These are phyloP conservation scores for Pemphredon lugubris DNA, from an alignment of 2,888 invertebrate genomes.

Conservation along the genomic window DNA sequence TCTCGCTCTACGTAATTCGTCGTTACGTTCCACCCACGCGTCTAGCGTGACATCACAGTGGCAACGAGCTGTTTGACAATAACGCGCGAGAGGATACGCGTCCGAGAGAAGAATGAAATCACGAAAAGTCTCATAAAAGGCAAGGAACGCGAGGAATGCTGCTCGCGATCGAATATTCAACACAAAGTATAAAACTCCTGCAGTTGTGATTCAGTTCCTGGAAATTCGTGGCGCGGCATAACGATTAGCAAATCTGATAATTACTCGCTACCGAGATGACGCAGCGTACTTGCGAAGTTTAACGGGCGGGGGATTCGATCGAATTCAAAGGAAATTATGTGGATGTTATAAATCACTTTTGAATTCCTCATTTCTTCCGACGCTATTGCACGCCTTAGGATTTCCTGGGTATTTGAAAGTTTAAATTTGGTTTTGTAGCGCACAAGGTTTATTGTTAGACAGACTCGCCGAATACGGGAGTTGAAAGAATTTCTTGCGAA, in stretches of 20 bases:
- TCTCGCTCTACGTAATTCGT: conserved; percentile 19
- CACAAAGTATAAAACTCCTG: conserved; percentile 1
- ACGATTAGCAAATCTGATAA: conserved; percentile 24
- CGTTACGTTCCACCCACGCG: conserved; percentile 36
- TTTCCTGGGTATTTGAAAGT: no score
- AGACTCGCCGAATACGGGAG: no score
- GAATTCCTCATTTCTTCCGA: no score
- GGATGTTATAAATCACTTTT: no score
- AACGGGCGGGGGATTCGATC: neutral
- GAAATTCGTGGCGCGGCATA: conserved; percentile 12
- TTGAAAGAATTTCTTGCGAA: no score
- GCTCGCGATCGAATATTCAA: conserved; percentile 27
- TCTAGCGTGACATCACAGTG: conserved; percentile 50
- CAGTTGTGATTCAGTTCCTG: conserved; percentile 19
- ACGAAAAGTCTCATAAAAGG: conserved; percentile 70
- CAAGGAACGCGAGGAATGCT: conserved; percentile 51
- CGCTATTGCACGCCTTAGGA: no score
- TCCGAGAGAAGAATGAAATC: conserved; percentile 48
- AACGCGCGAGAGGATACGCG: conserved; percentile 2
- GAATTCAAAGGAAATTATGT: no score
- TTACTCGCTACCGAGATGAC: neutral
- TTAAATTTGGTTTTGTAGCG: no score
- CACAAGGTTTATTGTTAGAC: no score
- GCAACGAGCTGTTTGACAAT: neutral
- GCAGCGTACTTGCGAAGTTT: neutral